These are phyloP conservation scores for Chrysochloris asiatica DNA, from an alignment of 2,113 vertebrate genomes.

Conservation along the genomic window DNA sequence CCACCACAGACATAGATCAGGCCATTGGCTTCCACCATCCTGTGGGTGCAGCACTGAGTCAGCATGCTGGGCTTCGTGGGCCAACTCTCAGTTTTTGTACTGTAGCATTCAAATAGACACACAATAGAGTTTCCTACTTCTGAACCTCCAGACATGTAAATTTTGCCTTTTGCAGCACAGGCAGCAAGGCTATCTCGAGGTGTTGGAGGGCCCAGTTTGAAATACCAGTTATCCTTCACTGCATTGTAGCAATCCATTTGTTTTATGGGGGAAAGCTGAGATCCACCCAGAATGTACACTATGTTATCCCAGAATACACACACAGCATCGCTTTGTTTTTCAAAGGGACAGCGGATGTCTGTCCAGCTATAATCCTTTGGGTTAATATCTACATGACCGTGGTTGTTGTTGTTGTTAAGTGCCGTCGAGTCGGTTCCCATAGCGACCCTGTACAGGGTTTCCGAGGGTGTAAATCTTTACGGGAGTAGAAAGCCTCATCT, in stretches of 20 bases:
- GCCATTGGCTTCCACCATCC: conserved; percentile 94
- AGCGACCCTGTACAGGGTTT: no score
- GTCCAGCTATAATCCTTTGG: conserved; percentile 99
- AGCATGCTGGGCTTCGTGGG: conserved; percentile 97
- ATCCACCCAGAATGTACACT: conserved; percentile 98
- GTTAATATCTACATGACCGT: no score
- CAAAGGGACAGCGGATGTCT: conserved; percentile 98
- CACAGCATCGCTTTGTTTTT: conserved; percentile 96
- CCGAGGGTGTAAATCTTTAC: no score
- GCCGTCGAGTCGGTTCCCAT: no score
- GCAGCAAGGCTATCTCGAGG: conserved; percentile 97
- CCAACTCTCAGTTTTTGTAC: conserved; percentile 97
- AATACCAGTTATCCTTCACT: conserved; percentile 99
- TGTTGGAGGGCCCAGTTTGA: conserved; percentile 96
- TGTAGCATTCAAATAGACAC: conserved; percentile 97
- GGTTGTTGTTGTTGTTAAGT: no score
- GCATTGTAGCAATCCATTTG: conserved; percentile 99
- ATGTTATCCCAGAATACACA: conserved; percentile 99
- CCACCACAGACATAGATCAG: conserved; percentile 98
- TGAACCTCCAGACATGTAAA: conserved; percentile 97
- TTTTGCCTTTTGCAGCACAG: conserved; percentile 96
- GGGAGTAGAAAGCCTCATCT: no score
- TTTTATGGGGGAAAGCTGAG: conserved; percentile 98
- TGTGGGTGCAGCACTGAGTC: conserved; percentile 96
- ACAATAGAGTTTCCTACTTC: conserved; percentile 98